Percentiles rank a stretch among this genome's conserved stretches.
Evolutionary conservation across 2,113 vertebrate genomes (phyloP).

Genomic region (Hippocampus comes): DNA sequence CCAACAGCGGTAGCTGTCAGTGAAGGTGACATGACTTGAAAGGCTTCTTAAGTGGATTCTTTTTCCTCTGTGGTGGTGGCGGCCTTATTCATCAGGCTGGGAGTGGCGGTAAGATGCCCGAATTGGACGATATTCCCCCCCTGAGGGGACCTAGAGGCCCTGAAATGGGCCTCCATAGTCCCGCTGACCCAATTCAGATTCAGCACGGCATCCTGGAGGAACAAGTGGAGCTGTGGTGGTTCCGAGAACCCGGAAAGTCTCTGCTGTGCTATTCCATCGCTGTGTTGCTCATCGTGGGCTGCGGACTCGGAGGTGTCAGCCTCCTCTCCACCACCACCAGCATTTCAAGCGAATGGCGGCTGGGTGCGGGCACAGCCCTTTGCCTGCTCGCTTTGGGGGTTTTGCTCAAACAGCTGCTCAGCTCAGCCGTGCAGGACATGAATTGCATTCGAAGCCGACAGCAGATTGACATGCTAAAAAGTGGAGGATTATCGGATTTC

Average conservation of each 20-base stretch:
- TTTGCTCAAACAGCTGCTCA: conserved; percentile 93
- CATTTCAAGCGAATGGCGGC: conserved; percentile 89
- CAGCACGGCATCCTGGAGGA: conserved; percentile 86
- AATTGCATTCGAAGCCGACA: conserved; percentile 88
- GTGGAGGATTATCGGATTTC: conserved; percentile 84
- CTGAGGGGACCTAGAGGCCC: conserved; percentile 45
- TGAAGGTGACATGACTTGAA: background rate
- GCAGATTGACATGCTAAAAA: conserved; percentile 87
- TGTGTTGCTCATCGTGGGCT: conserved; percentile 84
- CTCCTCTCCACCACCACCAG: conserved; percentile 94
- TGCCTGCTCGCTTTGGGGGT: conserved; percentile 89
- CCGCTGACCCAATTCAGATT: conserved; percentile 68
- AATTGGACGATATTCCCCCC: conserved; percentile 74
- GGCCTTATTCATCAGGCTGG: conserved; percentile 30
- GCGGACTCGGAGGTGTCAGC: conserved; percentile 84
- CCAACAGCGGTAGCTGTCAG: background rate
- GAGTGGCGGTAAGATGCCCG: conserved; percentile 71
- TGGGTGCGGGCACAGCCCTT: conserved; percentile 84
- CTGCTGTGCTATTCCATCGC: conserved; percentile 85
- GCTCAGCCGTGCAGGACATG: conserved; percentile 98
- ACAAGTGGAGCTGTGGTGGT: conserved; percentile 98
- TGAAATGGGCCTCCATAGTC: conserved; percentile 37
- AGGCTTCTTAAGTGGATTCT: conserved; percentile 15
- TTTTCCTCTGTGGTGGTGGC: conserved; percentile 28
- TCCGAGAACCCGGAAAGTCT: conserved; percentile 86